These are phyloP conservation scores for Eristalis pertinax DNA, from an alignment of 2,888 invertebrate species.

Conservation along the genomic window DNA sequence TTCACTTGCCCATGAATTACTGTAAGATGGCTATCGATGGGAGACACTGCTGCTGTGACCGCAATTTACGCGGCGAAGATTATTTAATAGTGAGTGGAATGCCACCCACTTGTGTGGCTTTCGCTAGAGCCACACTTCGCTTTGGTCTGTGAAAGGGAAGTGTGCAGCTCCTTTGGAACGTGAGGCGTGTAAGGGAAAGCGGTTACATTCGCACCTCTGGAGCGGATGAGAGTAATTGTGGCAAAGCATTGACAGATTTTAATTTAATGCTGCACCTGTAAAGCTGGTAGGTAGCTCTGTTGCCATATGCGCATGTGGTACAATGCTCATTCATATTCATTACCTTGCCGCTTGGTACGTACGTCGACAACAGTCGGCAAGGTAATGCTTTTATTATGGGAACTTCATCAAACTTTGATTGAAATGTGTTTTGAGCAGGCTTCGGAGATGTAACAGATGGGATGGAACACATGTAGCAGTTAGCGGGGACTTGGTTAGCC, in stretches of 20 bases:
- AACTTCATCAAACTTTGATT: no score
- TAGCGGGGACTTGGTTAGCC: no score
- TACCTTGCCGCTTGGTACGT: neutral
- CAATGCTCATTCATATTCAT: neutral
- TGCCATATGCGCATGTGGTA: neutral
- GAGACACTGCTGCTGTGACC: constrained; percentile 36
- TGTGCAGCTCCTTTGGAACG: neutral
- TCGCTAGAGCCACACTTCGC: constrained; percentile 19
- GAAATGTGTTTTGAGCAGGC: no score
- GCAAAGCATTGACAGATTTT: neutral
- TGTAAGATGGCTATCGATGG: neutral
- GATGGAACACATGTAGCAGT: no score
- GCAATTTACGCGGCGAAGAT: constrained; percentile 34
- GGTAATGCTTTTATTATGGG: no score
- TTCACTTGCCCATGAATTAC: neutral
- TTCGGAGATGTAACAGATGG: no score
- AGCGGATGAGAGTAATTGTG: neutral
- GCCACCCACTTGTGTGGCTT: neutral
- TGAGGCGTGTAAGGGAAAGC: neutral
- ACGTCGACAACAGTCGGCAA: no score
- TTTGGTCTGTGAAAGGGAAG: constrained; percentile 33
- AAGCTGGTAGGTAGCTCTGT: neutral
- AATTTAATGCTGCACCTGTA: neutral
- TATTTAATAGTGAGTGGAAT: constrained; percentile 44
- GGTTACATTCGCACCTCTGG: neutral